Conservation (phyloP, 2,113 vertebrate species). For the Butorides virescens region DNA sequence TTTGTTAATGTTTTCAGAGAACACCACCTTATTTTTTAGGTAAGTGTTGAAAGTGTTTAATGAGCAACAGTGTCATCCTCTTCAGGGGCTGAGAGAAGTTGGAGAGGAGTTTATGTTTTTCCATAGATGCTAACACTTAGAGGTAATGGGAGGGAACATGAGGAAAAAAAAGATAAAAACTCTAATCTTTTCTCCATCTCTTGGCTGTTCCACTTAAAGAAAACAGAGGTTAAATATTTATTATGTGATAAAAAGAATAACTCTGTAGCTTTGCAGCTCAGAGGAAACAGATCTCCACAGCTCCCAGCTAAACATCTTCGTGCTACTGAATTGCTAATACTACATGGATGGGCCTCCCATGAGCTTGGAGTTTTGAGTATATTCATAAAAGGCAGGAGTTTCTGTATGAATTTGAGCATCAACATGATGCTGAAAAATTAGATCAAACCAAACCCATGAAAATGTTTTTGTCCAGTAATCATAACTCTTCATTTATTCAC, state of each 20-base stretch:
- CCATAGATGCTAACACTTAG: background rate
- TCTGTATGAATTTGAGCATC: background rate
- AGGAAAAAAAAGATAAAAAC: background rate
- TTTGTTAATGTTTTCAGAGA: conserved; percentile 5
- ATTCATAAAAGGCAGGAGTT: background rate
- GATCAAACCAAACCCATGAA: background rate
- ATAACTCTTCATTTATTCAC: background rate
- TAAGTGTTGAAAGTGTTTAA: background rate
- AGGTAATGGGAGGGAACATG: background rate
- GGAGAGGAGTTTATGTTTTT: background rate
- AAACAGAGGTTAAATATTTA: background rate
- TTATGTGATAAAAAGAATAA: background rate
- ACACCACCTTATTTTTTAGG: background rate
- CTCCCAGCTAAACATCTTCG: background rate
- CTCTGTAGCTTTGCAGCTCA: background rate
- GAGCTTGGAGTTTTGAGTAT: background rate
- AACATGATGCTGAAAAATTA: background rate
- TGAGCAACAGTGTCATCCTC: background rate
- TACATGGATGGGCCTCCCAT: background rate
- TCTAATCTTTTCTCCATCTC: background rate
- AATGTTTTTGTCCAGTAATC: background rate
- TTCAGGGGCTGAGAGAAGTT: background rate
- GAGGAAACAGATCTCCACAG: background rate
- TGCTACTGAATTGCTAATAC: background rate
- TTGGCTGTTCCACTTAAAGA: background rate